Base-by-base conservation (phyloP, 2,888 invertebrate species). In the Cheilosia grossa region DNA sequence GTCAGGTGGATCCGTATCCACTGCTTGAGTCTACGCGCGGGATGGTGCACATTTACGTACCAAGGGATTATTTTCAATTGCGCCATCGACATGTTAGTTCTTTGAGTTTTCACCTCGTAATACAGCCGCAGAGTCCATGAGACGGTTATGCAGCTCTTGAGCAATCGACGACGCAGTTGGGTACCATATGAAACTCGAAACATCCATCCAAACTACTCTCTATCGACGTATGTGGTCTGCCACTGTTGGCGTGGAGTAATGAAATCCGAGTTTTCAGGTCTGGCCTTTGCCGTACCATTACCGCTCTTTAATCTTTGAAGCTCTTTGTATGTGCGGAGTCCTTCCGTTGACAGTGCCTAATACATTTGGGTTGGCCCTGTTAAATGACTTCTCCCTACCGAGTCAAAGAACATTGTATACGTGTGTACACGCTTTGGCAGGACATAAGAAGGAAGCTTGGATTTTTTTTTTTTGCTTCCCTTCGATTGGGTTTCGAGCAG, bases 21-120 rank as follows among this genome's bases (percentile, higher is more conserved):
- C 9, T 30, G 30, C 21, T 15, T 33, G 33, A 44, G 19, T 4
- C n/a, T 2, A 21, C 5, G 15, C 21, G 13, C 21, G 5, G 4
- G 24, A 24, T 6, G 10, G 44, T 49, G 44, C 13, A 37, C 10
- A 17, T 64, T 13, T 56, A 37, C 64, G 61, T 56, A 49, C 66
- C 15, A 51, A 73, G 82, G 63, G 79, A 74, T 83, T 83, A 83
- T 79, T 73, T 79, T 69, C 79, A 63, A 58, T 82, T 73, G 82
- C 82, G 63, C 63, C 69, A 73, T 73, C 72, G 72, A 67, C 70
- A 72, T 75, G 64, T 63, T 63, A 17, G 44, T n/a, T 17, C 44
- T n/a, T 21, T 49, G 10, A 13, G 13, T 24, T 24, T 15, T 15
- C 4, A 27, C 17, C 19, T 37, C 58, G 4, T 19, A 49, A 63